These are phyloP conservation scores for Falcaria lacertinaria DNA, from an alignment of 2,888 invertebrate genomes.

Conservation along the genomic window DNA sequence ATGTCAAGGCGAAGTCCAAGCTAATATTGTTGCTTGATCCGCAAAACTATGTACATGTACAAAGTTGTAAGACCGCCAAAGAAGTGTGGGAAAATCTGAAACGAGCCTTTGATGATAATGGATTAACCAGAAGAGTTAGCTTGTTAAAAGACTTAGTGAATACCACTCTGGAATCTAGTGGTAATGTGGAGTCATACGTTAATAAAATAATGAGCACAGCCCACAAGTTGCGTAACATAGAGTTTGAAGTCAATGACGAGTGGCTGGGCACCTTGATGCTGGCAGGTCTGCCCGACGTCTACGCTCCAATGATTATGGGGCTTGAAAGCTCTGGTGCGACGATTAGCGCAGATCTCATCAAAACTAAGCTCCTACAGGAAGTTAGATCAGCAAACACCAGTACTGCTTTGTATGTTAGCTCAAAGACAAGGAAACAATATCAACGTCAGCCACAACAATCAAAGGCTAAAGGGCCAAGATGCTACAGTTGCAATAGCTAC, in stretches of 20 bases:
- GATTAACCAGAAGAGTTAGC: slow-evolving; percentile 11
- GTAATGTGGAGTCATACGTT: slow-evolving; percentile 13
- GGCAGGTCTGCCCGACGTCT: background rate
- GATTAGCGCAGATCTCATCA: slow-evolving; percentile 13
- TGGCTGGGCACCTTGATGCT: background rate
- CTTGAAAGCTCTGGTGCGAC: slow-evolving; percentile 14
- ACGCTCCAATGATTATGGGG: background rate
- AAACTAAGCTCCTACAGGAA: slow-evolving; percentile 12
- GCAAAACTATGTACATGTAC: slow-evolving; percentile 16
- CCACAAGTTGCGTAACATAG: background rate
- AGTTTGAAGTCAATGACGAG: background rate
- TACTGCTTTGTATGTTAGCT: background rate
- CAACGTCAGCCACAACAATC: background rate
- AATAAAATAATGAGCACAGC: background rate
- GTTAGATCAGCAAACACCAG: background rate
- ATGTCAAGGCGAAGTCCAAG: slow-evolving; percentile 9
- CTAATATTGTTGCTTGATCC: slow-evolving; percentile 9
- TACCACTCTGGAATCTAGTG: slow-evolving; percentile 7
- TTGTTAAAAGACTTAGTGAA: slow-evolving; percentile 10
- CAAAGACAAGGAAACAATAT: background rate
- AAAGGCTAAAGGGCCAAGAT: background rate
- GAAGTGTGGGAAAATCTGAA: slow-evolving; percentile 1
- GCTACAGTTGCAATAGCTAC: background rate
- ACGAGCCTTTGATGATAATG: slow-evolving; percentile 14
- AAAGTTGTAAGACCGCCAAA: slow-evolving; percentile 3